These are phyloP conservation scores for Euproctis similis DNA, from an alignment of 2,888 invertebrate genomes.

Conservation along the genomic window DNA sequence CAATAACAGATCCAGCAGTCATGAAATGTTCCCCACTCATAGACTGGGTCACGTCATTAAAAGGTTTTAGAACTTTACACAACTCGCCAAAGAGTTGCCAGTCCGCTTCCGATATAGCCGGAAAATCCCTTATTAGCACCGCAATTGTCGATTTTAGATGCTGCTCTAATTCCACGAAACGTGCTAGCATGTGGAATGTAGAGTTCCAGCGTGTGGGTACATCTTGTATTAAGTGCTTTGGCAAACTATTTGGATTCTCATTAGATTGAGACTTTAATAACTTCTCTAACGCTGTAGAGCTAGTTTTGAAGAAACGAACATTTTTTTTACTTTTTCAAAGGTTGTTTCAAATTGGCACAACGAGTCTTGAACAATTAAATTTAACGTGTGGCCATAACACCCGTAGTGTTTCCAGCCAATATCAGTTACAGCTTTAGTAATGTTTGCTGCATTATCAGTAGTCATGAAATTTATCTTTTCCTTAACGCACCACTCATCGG, in stretches of 20 bases:
- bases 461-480: too few relatives aligned
- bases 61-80: too few relatives aligned
- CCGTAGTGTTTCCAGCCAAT: too few relatives aligned
- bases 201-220: too few relatives aligned
- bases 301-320: background rate
- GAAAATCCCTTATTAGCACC: conserved; percentile 9
- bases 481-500: too few relatives aligned
- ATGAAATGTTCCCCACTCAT: conserved; percentile 22
- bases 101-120: background rate
- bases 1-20: conserved; percentile 14
- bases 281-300: background rate
- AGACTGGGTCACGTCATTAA: conserved; percentile 11
- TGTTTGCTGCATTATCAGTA: too few relatives aligned
- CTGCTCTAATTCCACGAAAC: conserved; percentile 18
- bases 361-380: too few relatives aligned
- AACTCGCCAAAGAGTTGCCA: conserved; percentile 8
- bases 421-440: too few relatives aligned
- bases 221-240: background rate
- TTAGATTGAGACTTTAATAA: background rate
- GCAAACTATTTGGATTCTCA: background rate
- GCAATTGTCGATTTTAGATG: conserved; percentile 10
- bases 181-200: conserved; percentile 17
- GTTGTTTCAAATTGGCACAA: too few relatives aligned
- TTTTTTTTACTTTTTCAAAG: too few relatives aligned
- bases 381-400: too few relatives aligned